Conservation (phyloP, 2,797 vertebrate genomes). For the Channallabes apus region DNA sequence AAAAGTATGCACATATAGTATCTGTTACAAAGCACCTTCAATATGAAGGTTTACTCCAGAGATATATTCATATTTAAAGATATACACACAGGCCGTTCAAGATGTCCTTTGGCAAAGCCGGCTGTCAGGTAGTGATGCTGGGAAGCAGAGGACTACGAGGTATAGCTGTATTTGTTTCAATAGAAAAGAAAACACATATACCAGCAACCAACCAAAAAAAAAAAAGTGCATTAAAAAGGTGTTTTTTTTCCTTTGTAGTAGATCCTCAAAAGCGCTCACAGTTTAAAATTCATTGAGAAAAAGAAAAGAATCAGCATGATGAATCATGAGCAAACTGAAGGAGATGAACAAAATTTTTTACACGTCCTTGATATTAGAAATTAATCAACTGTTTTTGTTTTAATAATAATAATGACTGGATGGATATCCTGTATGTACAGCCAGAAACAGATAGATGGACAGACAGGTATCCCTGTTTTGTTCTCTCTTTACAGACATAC, state of each 20-base stretch:
- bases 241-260: not conserved
- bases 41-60: slow-evolving; percentile 96
- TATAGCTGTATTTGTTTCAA: slow-evolving; percentile 28
- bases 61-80: slow-evolving; percentile 85
- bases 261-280: not conserved
- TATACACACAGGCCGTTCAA: slow-evolving; percentile 80
- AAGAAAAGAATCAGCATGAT: slow-evolving; percentile 1
- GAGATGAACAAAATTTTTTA: not conserved
- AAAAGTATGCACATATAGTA: slow-evolving; percentile 75
- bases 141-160: slow-evolving; percentile 60
- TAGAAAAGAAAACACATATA: slow-evolving; percentile 28
- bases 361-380: slow-evolving; percentile 22
- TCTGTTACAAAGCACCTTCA: slow-evolving; percentile 95
- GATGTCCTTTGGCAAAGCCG: slow-evolving; percentile 82
- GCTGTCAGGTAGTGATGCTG: slow-evolving; percentile 76
- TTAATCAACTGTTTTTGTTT: not conserved
- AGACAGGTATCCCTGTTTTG: slow-evolving; percentile 35
- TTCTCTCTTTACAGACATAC: slow-evolving; percentile 26
- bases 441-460: slow-evolving; percentile 29
- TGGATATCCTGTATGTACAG: slow-evolving; percentile 30
- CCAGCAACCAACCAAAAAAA: too few relatives aligned
- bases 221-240: not conserved
- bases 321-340: not conserved
- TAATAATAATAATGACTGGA: not conserved
- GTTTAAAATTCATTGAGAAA: not conserved